Evolutionary conservation across 2,113 vertebrate genomes (phyloP).

Genomic region (Prochilodus magdalenae): DNA sequence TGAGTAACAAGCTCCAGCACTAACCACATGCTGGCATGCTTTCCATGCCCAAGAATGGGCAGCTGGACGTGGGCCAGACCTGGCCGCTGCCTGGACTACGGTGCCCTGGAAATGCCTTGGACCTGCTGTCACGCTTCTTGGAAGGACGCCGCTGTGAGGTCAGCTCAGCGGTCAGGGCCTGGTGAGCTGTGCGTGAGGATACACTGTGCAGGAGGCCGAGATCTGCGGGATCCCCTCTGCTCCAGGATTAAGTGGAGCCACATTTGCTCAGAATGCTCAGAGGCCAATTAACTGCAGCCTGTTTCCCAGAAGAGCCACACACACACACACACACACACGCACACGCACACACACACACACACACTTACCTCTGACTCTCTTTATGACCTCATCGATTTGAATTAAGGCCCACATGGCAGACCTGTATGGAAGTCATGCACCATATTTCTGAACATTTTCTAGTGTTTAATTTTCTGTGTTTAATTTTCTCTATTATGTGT

Average conservation of each 20-base stretch:
- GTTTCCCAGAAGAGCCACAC: slow-evolving; percentile 28
- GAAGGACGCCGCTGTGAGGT: not conserved
- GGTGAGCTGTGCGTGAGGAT: not conserved
- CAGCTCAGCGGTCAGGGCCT: not conserved
- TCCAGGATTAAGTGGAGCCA: not conserved
- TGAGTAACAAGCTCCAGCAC: not conserved
- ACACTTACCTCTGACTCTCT: too few species aligned
- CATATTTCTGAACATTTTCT: too few species aligned
- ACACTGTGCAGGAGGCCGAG: not conserved
- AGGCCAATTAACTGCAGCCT: slow-evolving; percentile 8
- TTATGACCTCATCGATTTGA: too few species aligned
- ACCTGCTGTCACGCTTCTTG: not conserved
- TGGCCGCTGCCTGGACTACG: not conserved
- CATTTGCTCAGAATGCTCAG: slow-evolving; percentile 6
- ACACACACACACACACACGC: not conserved
- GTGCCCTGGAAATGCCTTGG: not conserved
- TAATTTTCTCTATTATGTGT: too few species aligned
- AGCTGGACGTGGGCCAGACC: not conserved
- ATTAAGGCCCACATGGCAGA: too few species aligned
- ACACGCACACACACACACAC: too few species aligned
- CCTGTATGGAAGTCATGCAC: too few species aligned
- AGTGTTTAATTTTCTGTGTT: too few species aligned
- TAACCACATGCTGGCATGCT: not conserved
- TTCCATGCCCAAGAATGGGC: slow-evolving; percentile 12
- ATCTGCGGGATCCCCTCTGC: slow-evolving; percentile 24